Conservation (phyloP, 2,888 invertebrate species). For the Octonoba sinensis region DNA sequence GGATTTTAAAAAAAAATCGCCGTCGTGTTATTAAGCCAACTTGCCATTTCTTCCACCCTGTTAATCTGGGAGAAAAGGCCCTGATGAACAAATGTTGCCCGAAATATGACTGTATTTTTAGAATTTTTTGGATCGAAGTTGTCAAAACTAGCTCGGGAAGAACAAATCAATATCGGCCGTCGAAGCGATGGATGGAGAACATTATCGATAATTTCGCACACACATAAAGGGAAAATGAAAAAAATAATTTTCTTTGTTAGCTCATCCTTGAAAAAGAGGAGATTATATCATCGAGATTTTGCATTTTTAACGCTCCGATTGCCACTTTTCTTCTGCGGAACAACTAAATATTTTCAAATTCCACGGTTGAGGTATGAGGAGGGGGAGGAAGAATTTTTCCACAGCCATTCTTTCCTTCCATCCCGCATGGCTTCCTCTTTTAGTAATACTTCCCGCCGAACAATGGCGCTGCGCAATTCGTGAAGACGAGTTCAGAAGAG, state of each 20-base stretch:
- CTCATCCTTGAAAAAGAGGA: conserved; percentile 1
- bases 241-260: conserved; percentile 31
- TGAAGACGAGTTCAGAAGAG: conserved; percentile 24
- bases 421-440: conserved; percentile 11
- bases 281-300: conserved; percentile 15
- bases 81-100: too few relatives aligned
- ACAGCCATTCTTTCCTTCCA: conserved; percentile 4
- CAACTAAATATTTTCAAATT: conserved; percentile 18
- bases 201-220: conserved; percentile 30
- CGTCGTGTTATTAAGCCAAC: too few relatives aligned
- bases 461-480: conserved; percentile 41
- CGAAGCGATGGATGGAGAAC: not conserved
- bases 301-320: conserved; percentile 2
- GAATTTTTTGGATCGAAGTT: too few relatives aligned
- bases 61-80: too few relatives aligned
- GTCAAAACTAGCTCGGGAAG: too few relatives aligned
- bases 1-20: too few relatives aligned
- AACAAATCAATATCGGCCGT: too few relatives aligned
- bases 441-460: conserved; percentile 24
- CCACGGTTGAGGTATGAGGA: not conserved
- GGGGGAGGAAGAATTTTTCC: not conserved
- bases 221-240: conserved; percentile 14
- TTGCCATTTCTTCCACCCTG: too few relatives aligned
- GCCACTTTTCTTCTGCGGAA: not conserved
- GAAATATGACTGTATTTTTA: too few relatives aligned